Percentiles rank a stretch among this genome's conserved stretches.
These are phyloP conservation scores for Dicyrtomina minuta DNA, from an alignment of 2,888 invertebrate species.

Conservation along the genomic window DNA sequence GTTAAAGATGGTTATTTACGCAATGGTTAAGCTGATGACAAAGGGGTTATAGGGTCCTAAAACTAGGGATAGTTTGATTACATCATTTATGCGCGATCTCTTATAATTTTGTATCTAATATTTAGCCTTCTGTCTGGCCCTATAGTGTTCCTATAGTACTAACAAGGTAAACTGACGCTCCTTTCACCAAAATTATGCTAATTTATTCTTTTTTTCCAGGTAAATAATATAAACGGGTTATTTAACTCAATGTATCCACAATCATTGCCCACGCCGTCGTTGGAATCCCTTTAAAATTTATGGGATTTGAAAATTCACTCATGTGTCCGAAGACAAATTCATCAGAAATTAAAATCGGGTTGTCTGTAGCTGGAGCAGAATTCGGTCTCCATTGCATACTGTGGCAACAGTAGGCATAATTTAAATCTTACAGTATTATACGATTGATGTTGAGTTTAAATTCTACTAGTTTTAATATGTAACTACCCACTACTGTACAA, in stretches of 20 bases:
- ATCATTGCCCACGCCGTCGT: background rate
- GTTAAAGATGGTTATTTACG: too few relatives aligned
- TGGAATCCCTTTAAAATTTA: background rate
- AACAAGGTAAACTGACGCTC: background rate
- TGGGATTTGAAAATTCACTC: slow-evolving; percentile 3
- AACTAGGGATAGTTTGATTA: too few relatives aligned
- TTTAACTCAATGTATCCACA: background rate
- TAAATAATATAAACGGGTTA: background rate
- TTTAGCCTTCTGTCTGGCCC: too few relatives aligned
- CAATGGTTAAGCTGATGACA: too few relatives aligned
- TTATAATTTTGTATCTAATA: too few relatives aligned
- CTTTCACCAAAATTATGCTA: background rate
- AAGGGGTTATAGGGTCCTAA: too few relatives aligned
- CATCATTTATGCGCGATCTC: too few relatives aligned
- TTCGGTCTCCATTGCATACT: background rate
- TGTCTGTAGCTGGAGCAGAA: background rate
- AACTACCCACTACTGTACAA: too few relatives aligned
- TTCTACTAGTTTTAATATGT: too few relatives aligned
- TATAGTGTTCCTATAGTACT: too few relatives aligned
- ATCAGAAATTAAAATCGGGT: background rate
- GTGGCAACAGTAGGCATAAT: slow-evolving; percentile 17
- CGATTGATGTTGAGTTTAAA: too few relatives aligned
- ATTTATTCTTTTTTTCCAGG: slow-evolving; percentile 1
- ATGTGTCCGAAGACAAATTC: background rate
- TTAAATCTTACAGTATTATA: too few relatives aligned